phyloP scores from a whole-genome alignment of 2,888 invertebrate species.

The Drosophila rubida region DNA sequence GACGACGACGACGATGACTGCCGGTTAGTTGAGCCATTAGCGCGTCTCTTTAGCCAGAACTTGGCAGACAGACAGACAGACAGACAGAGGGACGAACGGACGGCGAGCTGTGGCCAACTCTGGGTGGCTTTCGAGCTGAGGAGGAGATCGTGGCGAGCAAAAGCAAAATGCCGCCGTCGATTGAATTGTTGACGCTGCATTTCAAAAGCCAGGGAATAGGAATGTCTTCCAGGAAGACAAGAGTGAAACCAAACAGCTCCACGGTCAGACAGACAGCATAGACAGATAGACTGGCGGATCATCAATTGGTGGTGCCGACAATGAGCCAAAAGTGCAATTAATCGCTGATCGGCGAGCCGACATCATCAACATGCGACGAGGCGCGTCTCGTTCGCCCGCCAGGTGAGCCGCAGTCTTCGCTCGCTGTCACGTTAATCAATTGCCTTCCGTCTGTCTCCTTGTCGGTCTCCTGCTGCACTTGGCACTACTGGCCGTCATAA shows the following conservation, averaged over 20 bases:
- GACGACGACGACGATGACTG: conserved; percentile 7
- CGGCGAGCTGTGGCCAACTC: conserved; percentile 13
- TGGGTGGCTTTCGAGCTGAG: conserved; percentile 41
- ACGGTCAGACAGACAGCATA: neutral
- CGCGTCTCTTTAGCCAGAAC: conserved; percentile 49
- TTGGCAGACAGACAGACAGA: neutral
- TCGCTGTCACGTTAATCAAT: conserved; percentile 23
- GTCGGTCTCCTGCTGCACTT: conserved; percentile 43
- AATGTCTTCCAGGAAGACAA: conserved; percentile 45
- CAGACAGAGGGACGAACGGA: neutral
- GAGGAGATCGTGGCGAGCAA: conserved; percentile 2
- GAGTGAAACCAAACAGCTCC: too few relatives aligned
- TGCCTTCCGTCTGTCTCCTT: neutral
- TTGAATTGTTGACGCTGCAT: conserved; percentile 51
- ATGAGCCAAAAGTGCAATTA: conserved; percentile 27
- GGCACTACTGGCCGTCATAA: conserved; percentile 67
- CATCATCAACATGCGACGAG: too few relatives aligned
- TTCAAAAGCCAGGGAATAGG: conserved; percentile 16
- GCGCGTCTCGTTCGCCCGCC: conserved; percentile 17
- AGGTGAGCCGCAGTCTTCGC: conserved; percentile 3
- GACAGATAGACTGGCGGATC: neutral
- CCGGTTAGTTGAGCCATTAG: conserved; percentile 62
- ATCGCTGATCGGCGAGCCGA: conserved; percentile 27
- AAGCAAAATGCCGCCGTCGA: conserved; percentile 20
- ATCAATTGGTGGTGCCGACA: conserved; percentile 34